phyloP scores from a whole-genome alignment of 2,888 invertebrate genomes.

The Lacanobia wlatinum region DNA sequence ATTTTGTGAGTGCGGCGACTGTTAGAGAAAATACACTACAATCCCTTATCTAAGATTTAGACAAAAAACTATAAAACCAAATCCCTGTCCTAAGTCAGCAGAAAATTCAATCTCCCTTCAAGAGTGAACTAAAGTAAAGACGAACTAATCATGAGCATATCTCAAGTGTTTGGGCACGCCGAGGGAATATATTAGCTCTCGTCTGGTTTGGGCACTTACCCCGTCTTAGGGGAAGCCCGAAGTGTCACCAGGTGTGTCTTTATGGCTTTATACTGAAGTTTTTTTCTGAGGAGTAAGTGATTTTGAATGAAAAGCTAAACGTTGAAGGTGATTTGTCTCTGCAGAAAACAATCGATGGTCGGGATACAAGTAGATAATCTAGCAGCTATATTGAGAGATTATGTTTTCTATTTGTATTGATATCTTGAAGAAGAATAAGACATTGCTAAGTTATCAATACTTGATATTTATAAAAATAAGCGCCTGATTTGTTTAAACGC shows the following conservation, averaged over 20 bases:
- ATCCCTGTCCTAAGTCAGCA: slow-evolving; percentile 19
- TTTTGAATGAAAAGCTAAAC: slow-evolving; percentile 24
- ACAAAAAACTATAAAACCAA: slow-evolving; percentile 39
- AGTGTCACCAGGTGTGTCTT: slow-evolving; percentile 23
- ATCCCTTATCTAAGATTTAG: slow-evolving; percentile 11
- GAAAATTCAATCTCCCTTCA: slow-evolving; percentile 36
- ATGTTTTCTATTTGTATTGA: neutral
- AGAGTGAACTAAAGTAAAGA: slow-evolving; percentile 29
- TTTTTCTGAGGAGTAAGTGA: slow-evolving; percentile 20
- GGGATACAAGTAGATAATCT: no score
- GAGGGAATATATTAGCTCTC: slow-evolving; percentile 54
- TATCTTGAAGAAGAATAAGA: neutral
- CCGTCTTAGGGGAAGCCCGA: slow-evolving; percentile 14
- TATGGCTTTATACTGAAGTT: slow-evolving; percentile 11
- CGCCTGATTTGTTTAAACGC: neutral
- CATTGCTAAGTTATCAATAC: no score
- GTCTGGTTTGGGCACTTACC: slow-evolving; percentile 37
- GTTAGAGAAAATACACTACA: neutral
- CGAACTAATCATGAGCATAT: slow-evolving; percentile 60
- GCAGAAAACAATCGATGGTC: no score
- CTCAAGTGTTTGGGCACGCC: slow-evolving; percentile 45
- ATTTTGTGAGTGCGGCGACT: no score
- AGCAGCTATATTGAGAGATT: no score
- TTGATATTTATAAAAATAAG: no score
- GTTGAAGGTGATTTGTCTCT: neutral